Conservation (phyloP, 2,888 invertebrate genomes). For the Molorchus minor region DNA sequence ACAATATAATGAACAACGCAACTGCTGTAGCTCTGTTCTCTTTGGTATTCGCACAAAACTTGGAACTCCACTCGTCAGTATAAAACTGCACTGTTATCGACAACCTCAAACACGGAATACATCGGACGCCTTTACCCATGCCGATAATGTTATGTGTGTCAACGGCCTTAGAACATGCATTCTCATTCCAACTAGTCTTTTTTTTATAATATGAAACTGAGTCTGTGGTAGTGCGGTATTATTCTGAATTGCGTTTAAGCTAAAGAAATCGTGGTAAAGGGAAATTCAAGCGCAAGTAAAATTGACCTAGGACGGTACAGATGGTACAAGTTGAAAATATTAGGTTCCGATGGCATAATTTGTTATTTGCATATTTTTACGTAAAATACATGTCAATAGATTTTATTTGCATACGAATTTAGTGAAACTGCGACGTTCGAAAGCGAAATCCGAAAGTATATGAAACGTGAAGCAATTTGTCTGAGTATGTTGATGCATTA, state of each 20-base stretch:
- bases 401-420: constrained; percentile 7
- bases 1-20: too few species aligned
- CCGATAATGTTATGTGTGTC: constrained; percentile 1
- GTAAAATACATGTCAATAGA: neutral
- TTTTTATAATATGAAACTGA: neutral
- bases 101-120: too few species aligned
- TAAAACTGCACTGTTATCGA: too few species aligned
- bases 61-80: too few species aligned
- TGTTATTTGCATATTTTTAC: neutral
- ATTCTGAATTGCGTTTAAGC: neutral
- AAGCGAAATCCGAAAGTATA: neutral
- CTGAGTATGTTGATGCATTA: constrained; percentile 1
- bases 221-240: too few species aligned
- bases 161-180: neutral
- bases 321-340: neutral
- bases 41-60: too few species aligned
- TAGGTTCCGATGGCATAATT: neutral
- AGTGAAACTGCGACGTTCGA: constrained; percentile 5
- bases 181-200: neutral
- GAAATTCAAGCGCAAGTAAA: neutral
- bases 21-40: too few species aligned
- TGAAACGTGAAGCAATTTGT: neutral
- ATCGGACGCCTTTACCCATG: neutral
- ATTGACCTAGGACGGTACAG: neutral
- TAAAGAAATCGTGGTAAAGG: neutral